Conservation (phyloP, 2,797 vertebrate species). For the Alexandromys oeconomus region DNA sequence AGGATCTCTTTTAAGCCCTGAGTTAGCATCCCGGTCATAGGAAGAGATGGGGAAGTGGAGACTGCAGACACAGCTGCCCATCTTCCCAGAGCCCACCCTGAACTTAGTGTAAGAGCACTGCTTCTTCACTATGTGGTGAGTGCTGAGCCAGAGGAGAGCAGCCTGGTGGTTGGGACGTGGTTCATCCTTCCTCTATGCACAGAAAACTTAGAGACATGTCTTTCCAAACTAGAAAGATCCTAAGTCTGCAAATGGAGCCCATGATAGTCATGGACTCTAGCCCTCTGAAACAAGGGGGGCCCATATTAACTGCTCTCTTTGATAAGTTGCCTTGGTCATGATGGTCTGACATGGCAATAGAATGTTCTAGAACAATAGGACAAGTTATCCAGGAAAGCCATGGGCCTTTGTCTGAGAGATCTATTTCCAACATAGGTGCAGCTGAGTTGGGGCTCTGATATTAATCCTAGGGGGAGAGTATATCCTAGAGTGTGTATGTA, state of each 20-base stretch:
- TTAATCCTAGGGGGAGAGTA: too few species aligned
- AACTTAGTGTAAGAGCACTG: neutral
- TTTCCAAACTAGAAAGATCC: constrained; percentile 31
- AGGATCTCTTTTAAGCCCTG: neutral
- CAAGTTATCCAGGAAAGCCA: constrained; percentile 7
- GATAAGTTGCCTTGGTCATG: neutral
- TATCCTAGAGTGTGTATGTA: neutral
- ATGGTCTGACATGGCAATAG: neutral
- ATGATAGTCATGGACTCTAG: neutral
- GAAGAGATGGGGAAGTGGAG: neutral
- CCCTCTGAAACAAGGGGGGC: neutral
- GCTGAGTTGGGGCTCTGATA: neutral
- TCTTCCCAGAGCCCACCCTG: neutral
- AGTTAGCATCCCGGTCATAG: neutral
- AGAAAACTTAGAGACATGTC: constrained; percentile 4
- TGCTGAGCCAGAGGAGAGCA: neutral
- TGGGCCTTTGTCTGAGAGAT: neutral
- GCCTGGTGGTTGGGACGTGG: neutral
- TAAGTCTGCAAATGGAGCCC: neutral
- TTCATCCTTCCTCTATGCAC: neutral
- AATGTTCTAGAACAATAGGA: neutral
- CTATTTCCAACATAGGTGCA: neutral
- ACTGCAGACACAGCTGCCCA: neutral
- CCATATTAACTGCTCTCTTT: neutral
- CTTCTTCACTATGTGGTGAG: neutral